Evolutionary conservation across 2,888 invertebrate species (phyloP), one percentile per base, ranked within the genome.

Genomic region (Latheticus oryzae): DNA sequence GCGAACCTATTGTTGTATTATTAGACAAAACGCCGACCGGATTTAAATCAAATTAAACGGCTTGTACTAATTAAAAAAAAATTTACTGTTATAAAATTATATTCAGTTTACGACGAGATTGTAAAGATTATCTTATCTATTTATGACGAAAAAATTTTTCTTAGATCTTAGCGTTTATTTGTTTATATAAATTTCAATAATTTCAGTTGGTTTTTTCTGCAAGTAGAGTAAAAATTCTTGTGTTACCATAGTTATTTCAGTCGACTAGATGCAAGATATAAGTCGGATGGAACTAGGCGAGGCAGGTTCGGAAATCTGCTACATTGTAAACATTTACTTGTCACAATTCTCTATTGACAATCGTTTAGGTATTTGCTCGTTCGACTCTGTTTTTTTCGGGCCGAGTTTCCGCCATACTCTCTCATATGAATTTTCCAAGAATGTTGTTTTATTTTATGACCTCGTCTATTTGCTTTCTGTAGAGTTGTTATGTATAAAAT

Each of bases 271-370:
- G 52, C 52, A 52, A n/a, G 52, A 52, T 52, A 52, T 42, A 42
- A 52, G 42, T 52, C 52, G 52, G 52, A 52, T 52, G 62, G 47
- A 53, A 33, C 42, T 54, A 60, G 62, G 62, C 58, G 61, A 63
- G 62, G 62, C 61, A 59, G 55, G 52, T 61, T 64, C 60, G 63
- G 65, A 67, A 67, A 67, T 67, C 64, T 65, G 64, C 66, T 60
- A 64, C 64, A 66, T 30, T 63, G 69, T 69, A 71, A 74, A 75
- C 73, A 75, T 75, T 73, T 72, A 62, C 71, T 65, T 66, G 66
- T 72, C 72, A 69, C 73, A 71, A 73, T 73, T 72, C 69, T 71
- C 70, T 73, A 68, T 73, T 72, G 72, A 74, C 72, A 64, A 66
- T 64, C 68, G 66, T 68, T 68, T 64, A 65, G 62, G 62, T 71